Percentiles rank a stretch among this genome's conserved stretches.
phyloP scores from a whole-genome alignment of 2,113 vertebrate genomes.

The Cisticola juncidis region DNA sequence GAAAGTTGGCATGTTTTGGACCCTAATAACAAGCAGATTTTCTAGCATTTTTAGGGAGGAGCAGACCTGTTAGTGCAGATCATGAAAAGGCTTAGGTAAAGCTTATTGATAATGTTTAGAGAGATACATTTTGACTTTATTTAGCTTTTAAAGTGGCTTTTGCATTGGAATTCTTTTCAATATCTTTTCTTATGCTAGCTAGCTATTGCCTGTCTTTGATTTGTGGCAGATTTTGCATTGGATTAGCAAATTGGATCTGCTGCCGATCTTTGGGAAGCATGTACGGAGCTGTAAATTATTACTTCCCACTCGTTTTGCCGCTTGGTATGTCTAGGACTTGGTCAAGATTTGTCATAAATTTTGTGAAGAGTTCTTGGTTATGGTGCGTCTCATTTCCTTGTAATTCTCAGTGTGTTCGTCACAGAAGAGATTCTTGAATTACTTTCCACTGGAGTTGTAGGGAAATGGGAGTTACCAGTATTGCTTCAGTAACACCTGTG shows the following conservation, averaged over 20 bases:
- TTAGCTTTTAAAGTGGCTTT: neutral
- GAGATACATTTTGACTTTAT: neutral
- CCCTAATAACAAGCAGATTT: neutral
- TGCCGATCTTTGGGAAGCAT: constrained; percentile 23
- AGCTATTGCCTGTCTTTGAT: neutral
- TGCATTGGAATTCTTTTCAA: neutral
- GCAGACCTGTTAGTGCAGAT: neutral
- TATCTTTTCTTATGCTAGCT: neutral
- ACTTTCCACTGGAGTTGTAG: neutral
- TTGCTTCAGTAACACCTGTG: neutral
- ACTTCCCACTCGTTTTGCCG: neutral
- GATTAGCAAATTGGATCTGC: neutral
- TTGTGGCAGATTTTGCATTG: neutral
- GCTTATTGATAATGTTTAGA: neutral
- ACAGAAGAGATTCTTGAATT: neutral
- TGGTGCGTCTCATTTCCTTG: neutral
- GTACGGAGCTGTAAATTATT: neutral
- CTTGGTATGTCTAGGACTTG: neutral
- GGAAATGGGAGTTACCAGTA: neutral
- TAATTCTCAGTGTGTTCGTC: neutral
- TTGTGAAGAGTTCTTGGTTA: neutral
- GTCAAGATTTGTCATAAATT: neutral
- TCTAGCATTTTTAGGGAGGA: neutral
- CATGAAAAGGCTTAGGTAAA: neutral
- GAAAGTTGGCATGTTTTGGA: neutral